phyloP scores from a whole-genome alignment of 1,140 invertebrate genomes.

The Sipha flava region DNA sequence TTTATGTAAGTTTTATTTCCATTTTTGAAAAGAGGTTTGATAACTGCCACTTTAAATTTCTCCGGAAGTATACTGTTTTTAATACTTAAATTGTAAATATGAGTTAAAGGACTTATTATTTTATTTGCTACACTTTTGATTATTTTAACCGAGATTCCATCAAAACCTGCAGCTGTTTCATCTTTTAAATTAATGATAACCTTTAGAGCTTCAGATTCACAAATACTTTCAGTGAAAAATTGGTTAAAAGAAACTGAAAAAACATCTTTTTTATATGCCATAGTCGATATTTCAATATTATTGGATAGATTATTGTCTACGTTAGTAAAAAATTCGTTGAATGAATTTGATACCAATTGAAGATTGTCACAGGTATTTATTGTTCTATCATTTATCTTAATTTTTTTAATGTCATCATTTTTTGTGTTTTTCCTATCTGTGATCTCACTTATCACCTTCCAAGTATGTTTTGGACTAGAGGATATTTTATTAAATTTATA shows the following conservation, averaged over 20 bases:
- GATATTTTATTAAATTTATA: not conserved
- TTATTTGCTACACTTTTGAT: not conserved
- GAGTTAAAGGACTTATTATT: not conserved
- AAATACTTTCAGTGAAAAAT: not conserved
- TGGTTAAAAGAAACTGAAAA: not conserved
- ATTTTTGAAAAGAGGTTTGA: too few species aligned
- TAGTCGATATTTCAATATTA: not conserved
- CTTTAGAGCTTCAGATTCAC: not conserved
- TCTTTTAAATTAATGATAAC: not conserved
- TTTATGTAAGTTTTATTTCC: too few species aligned
- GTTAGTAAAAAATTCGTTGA: conserved; percentile 2
- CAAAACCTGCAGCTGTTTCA: not conserved
- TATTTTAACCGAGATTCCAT: not conserved
- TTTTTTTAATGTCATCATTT: not conserved
- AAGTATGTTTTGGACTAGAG: not conserved
- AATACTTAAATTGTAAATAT: too few species aligned
- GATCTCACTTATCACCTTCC: too few species aligned
- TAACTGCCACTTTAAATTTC: not conserved
- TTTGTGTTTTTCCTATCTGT: not conserved
- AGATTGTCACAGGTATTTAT: not conserved
- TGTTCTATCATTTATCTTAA: not conserved
- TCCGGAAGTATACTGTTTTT: not conserved
- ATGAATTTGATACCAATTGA: not conserved
- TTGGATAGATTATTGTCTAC: not conserved
- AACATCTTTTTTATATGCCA: not conserved